A percentile compares a stretch with the other conserved stretches of the same genome.
phyloP scores from a whole-genome alignment of 2,888 invertebrate genomes.

The Harpagoxenus sublaevis region DNA sequence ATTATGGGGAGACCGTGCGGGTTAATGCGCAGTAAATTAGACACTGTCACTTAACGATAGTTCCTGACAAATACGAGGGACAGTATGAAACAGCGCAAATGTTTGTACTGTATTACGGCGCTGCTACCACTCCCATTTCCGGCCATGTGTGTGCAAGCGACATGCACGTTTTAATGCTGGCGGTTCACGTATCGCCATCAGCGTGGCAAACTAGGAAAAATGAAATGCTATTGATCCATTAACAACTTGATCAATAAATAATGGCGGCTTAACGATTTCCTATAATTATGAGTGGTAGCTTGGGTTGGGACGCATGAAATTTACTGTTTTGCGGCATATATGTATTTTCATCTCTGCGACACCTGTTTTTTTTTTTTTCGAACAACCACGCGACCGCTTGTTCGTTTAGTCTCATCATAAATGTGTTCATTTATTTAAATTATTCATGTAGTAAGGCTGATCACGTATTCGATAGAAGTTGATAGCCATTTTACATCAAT shows the following conservation, averaged over 20 bases:
- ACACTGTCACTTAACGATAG: conserved; percentile 63
- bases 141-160: conserved; percentile 49
- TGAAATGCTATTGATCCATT: conserved; percentile 40
- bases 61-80: conserved; percentile 76
- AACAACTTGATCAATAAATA: conserved; percentile 42
- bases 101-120: conserved; percentile 73
- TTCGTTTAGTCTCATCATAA: background rate
- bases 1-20: conserved; percentile 13
- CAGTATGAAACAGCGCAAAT: conserved; percentile 69
- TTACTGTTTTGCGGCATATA: background rate
- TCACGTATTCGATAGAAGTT: conserved; percentile 32
- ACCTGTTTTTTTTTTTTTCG: conserved; percentile 15
- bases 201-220: conserved; percentile 44
- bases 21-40: conserved; percentile 57
- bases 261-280: conserved; percentile 47
- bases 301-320: background rate
- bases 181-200: conserved; percentile 25
- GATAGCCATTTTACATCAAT: conserved; percentile 19
- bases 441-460: conserved; percentile 6
- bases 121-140: conserved; percentile 71
- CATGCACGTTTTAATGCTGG: conserved; percentile 48
- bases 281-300: conserved; percentile 38
- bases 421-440: conserved; percentile 15
- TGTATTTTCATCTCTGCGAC: conserved; percentile 21
- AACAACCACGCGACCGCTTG: background rate